These are phyloP conservation scores for Parasteatoda tepidariorum DNA, from an alignment of 1,140 invertebrate species.

Conservation along the genomic window DNA sequence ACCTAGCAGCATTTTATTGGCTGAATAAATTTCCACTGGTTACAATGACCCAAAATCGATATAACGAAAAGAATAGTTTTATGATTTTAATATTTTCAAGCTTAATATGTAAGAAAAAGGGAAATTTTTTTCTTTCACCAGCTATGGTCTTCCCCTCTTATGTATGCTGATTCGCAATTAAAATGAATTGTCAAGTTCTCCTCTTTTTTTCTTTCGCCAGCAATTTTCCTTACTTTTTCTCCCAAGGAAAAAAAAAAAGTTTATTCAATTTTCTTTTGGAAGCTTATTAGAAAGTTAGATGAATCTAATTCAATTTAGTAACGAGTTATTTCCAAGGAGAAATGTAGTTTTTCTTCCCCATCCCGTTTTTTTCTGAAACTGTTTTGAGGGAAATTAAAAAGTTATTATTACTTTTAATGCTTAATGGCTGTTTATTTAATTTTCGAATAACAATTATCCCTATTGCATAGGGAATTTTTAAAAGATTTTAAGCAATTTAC, in stretches of 20 bases:
- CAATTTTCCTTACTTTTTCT: not conserved
- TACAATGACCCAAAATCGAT: not conserved
- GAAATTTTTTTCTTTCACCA: not conserved
- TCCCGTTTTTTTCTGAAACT: not conserved
- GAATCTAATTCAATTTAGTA: not conserved
- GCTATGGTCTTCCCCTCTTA: not conserved
- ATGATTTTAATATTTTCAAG: not conserved
- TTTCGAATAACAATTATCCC: not conserved
- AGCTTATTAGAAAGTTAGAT: not conserved
- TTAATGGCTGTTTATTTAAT: not conserved
- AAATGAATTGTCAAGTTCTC: conserved; percentile 1
- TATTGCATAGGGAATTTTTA: too few relatives aligned
- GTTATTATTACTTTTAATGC: not conserved
- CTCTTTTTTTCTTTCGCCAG: not conserved
- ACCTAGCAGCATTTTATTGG: conserved; percentile 11
- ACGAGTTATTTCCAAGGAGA: not conserved
- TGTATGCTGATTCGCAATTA: not conserved
- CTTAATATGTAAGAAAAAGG: not conserved
- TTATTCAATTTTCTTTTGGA: not conserved
- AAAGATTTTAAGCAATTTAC: too few relatives aligned
- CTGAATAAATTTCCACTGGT: conserved; percentile 50
- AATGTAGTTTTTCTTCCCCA: not conserved
- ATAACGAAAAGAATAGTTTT: not conserved
- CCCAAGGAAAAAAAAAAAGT: not conserved
- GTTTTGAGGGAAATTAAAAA: not conserved